Base-by-base conservation (phyloP, 2,797 vertebrate species). In the Champsocephalus gunnari region DNA sequence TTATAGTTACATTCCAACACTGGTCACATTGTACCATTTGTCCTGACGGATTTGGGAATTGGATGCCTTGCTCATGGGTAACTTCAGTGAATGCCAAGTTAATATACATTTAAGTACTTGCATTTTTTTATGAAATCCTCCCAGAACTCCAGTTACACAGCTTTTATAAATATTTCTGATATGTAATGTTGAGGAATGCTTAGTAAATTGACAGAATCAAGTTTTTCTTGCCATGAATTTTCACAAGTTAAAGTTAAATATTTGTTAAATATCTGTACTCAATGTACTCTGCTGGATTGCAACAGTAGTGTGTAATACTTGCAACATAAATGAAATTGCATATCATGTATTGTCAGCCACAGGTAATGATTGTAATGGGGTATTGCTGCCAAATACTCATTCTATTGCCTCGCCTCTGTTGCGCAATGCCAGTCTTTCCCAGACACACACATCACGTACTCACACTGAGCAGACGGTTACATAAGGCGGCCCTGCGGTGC, bases 401-500 rank as follows among this genome's bases (percentile, higher is more conserved):
- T 19, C 3, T 28, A 3, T 47, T 64, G 66, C 53, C 61, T 63
- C 3, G 74, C 73, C 70, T 56, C 17, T 55, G n/a, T 66, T 81
- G 73, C 70, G 49, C 73, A 71, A 51, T 69, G 73, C 63, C 62
- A 32, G n/a, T 34, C 11, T 45, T 76, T 53, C 60, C 58, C 45
- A 43, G 0, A 48, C 44, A 67, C 58, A 34, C 21, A 12, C 59
- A 38, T 32, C 54, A 68, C 19, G 50, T 5, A 54, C 44, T 69
- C 64, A 70, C 61, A 65, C 0, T 24, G 34, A 1, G 59, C 54
- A 64, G 16, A 71, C 54, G 53, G 71, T 89, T 87, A 66, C 67
- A 57, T 89, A 89, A 89, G 5, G 11, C 72, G 49, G 12, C 66
- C 49, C 87, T 82, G 85, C 72, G 86, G 77, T 82, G 79, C 85